Conservation (phyloP, 2,113 vertebrate species). For the Pterophyllum scalare region DNA sequence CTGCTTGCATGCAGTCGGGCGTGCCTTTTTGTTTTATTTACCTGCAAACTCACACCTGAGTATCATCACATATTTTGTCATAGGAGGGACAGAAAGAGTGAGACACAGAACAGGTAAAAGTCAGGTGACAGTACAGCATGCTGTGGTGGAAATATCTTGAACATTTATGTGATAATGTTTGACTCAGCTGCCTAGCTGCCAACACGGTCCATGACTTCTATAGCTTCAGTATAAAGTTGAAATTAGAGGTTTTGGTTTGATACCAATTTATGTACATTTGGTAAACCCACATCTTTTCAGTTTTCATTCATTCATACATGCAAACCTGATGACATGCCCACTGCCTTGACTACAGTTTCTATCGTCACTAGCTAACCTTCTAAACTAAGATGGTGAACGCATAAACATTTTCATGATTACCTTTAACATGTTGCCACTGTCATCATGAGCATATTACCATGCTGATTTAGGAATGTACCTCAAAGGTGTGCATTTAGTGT, state of each 20-base stretch:
- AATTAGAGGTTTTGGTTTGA: background rate
- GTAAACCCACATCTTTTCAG: background rate
- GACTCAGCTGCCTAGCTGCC: background rate
- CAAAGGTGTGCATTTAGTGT: too few relatives aligned
- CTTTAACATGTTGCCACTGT: rapidly evolving
- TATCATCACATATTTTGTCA: background rate
- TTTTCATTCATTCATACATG: background rate
- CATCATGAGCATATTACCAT: background rate
- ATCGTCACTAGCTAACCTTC: background rate
- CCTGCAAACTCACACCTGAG: background rate
- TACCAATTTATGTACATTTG: too few relatives aligned
- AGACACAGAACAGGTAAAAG: background rate
- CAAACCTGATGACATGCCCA: background rate
- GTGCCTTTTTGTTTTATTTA: conserved; percentile 38
- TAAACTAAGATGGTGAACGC: background rate
- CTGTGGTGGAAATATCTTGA: background rate
- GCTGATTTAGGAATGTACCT: background rate
- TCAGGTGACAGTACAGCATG: background rate
- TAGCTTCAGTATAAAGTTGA: rapidly evolving
- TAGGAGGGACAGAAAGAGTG: background rate
- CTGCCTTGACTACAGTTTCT: background rate
- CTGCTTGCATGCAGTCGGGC: background rate
- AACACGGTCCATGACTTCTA: background rate
- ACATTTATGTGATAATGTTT: rapidly evolving
- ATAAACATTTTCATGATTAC: too few relatives aligned